phyloP scores from a whole-genome alignment of 2,797 vertebrate genomes.

The Sebastes aleutianus region DNA sequence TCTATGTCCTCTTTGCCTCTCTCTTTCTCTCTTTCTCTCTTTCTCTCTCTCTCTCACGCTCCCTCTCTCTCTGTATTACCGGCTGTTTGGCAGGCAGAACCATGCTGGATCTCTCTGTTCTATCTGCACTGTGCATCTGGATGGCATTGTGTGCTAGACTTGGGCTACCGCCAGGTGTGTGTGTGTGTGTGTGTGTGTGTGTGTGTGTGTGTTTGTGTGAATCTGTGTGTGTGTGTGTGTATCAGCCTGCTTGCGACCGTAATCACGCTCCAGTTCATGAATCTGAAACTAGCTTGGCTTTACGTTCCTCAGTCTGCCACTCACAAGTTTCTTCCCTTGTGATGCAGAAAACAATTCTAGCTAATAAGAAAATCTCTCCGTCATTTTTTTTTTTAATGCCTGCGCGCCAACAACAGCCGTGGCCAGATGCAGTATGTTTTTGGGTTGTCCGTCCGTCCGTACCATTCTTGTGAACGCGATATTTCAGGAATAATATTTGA shows the following conservation, averaged over 20 bases:
- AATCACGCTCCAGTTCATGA: conserved; percentile 62
- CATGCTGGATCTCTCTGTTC: conserved; percentile 66
- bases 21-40: conserved; percentile 24
- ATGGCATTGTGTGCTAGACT: conserved; percentile 74
- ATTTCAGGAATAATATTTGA: too few species aligned
- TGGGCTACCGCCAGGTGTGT: conserved; percentile 73
- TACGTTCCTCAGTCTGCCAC: conserved; percentile 58
- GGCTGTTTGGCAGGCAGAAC: conserved; percentile 71
- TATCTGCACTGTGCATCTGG: conserved; percentile 81
- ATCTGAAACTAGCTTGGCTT: conserved; percentile 63
- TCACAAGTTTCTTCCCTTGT: conserved; percentile 39
- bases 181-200: conserved; percentile 13
- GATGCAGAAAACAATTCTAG: conserved; percentile 32
- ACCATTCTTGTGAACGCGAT: too few species aligned
- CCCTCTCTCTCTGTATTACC: conserved; percentile 44
- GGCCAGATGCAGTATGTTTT: too few species aligned
- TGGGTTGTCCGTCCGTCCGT: too few species aligned
- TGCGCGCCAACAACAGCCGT: too few species aligned
- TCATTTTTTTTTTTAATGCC: conserved; percentile 1
- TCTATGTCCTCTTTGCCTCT: conserved; percentile 15
- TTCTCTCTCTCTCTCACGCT: background rate
- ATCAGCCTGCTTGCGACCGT: conserved; percentile 36
- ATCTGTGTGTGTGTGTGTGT: background rate
- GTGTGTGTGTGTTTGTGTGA: background rate
- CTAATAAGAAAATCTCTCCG: conserved; percentile 30